These are phyloP conservation scores for Podarcis lilfordi DNA, from an alignment of 2,797 vertebrate genomes.

Conservation along the genomic window DNA sequence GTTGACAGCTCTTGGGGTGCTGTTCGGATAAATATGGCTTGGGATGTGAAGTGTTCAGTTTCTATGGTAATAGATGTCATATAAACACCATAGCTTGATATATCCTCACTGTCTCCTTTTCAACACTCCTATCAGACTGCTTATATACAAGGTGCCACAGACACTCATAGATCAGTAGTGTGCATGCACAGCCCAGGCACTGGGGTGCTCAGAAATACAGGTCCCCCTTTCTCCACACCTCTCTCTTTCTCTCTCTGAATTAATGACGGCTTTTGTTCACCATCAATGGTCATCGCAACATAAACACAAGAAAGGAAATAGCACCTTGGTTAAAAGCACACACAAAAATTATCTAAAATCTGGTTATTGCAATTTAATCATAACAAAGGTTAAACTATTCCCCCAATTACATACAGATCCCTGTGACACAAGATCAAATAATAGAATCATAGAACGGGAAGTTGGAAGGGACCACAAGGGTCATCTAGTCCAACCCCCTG, in stretches of 20 bases:
- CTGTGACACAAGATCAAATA: too few relatives aligned
- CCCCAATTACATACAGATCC: background rate
- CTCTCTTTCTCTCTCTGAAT: too few relatives aligned
- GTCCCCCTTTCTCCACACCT: background rate
- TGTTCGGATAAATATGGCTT: conserved; percentile 15
- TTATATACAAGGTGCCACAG: background rate
- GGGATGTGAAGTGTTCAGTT: conserved; percentile 8
- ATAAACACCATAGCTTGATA: conserved; percentile 16
- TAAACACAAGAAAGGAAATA: background rate
- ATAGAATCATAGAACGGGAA: too few relatives aligned
- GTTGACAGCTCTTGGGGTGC: conserved; percentile 2
- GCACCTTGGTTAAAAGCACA: background rate
- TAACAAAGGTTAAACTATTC: background rate
- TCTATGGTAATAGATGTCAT: conserved; percentile 34
- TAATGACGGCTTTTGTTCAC: background rate
- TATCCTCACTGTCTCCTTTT: conserved; percentile 6
- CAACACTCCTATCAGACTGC: background rate
- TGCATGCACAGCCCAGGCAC: background rate
- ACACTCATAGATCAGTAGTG: background rate
- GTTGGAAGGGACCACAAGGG: too few relatives aligned
- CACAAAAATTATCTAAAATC: background rate
- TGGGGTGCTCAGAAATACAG: background rate
- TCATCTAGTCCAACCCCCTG: too few relatives aligned
- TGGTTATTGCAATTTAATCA: background rate
- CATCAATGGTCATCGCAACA: background rate